Evolutionary conservation across 2,888 invertebrate genomes (phyloP).

Genomic region (Drosophila cognata): DNA sequence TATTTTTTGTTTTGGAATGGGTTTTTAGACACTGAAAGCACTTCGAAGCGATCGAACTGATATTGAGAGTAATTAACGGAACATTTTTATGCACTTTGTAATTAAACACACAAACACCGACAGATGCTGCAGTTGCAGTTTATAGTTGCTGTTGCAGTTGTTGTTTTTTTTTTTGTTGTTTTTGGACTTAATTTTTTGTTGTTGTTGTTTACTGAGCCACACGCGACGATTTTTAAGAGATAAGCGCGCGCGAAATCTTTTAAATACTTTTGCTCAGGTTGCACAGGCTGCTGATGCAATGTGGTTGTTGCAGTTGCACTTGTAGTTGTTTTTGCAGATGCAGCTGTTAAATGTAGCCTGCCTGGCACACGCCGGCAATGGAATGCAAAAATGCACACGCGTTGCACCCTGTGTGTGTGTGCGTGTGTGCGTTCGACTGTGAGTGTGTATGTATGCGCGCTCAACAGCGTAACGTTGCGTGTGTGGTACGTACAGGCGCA

Average conservation of each 20-base stretch:
- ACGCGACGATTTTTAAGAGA: slow-evolving; percentile 58
- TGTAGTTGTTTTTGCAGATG: slow-evolving; percentile 38
- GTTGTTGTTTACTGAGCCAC: slow-evolving; percentile 44
- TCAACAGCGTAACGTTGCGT: slow-evolving; percentile 65
- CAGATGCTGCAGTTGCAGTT: slow-evolving; percentile 35
- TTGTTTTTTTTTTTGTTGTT: slow-evolving; percentile 21
- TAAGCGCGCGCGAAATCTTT: slow-evolving; percentile 61
- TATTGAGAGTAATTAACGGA: slow-evolving; percentile 32
- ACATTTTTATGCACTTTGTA: slow-evolving; percentile 32
- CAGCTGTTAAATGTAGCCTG: slow-evolving; percentile 65
- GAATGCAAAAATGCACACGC: slow-evolving; percentile 66
- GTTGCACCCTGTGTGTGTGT: slow-evolving; percentile 27
- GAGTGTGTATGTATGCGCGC: slow-evolving; percentile 47
- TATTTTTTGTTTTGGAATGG: neutral
- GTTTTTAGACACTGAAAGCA: slow-evolving; percentile 4
- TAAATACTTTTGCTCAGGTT: slow-evolving; percentile 44
- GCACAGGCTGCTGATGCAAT: slow-evolving; percentile 29
- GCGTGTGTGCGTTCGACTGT: slow-evolving; percentile 30
- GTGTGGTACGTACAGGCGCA: slow-evolving; percentile 83
- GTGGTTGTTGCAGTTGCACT: slow-evolving; percentile 27
- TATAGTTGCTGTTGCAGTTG: slow-evolving; percentile 27
- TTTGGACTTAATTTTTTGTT: slow-evolving; percentile 3
- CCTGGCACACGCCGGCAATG: slow-evolving; percentile 73
- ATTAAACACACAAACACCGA: slow-evolving; percentile 18
- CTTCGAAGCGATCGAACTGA: slow-evolving; percentile 20